Conservation (phyloP, 2,113 vertebrate genomes). For the Catharus fuscescens region DNA sequence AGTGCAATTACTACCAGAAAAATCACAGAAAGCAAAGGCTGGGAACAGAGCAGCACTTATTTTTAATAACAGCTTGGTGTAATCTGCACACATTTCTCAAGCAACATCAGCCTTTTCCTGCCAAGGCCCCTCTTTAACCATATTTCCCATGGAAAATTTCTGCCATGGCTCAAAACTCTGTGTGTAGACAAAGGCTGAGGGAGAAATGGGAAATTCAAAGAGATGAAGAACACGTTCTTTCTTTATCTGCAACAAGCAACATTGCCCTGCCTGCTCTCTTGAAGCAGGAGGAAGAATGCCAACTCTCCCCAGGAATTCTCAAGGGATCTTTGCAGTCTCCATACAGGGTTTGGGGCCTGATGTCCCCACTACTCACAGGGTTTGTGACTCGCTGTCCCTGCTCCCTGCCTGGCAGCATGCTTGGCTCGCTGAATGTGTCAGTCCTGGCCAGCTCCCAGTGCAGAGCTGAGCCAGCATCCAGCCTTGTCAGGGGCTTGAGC, state of each 20-base stretch:
- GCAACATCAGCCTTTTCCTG: slow-evolving; percentile 6
- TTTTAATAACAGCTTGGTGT: slow-evolving; percentile 51
- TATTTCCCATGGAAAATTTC: slow-evolving; percentile 7
- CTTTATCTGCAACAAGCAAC: neutral
- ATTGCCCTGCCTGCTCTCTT: neutral
- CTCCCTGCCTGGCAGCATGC: neutral
- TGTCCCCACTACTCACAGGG: neutral
- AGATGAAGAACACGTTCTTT: neutral
- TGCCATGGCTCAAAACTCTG: neutral
- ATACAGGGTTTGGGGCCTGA: rapidly evolving
- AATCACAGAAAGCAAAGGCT: neutral
- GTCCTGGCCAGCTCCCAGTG: neutral
- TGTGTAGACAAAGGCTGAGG: neutral
- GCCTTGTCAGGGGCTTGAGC: neutral
- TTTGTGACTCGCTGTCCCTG: rapidly evolving
- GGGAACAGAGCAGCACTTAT: neutral
- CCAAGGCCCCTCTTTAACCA: neutral
- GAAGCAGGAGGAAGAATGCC: neutral
- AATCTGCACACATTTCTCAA: slow-evolving; percentile 32
- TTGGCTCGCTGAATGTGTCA: rapidly evolving
- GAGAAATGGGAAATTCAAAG: neutral
- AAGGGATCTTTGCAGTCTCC: neutral
- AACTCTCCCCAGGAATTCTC: neutral
- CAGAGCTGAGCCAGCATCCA: neutral
- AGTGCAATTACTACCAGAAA: neutral